Evolutionary conservation across 2,888 invertebrate species (phyloP).

Genomic region (Drosophila buzzatii): DNA sequence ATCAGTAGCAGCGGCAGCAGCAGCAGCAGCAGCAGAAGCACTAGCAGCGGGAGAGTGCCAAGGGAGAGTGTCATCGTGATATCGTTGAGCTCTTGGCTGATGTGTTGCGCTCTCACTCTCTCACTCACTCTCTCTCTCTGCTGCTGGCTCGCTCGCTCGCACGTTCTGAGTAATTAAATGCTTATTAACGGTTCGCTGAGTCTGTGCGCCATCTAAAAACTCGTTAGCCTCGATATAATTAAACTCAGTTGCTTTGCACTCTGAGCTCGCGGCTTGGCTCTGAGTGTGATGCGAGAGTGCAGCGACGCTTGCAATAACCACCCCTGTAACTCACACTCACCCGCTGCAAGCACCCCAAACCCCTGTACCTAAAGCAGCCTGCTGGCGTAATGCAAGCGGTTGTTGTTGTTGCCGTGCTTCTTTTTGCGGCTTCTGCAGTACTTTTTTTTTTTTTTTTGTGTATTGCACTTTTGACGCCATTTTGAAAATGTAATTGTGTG

Average conservation of each 20-base stretch:
- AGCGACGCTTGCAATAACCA: conserved; percentile 41
- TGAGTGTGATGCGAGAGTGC: conserved; percentile 29
- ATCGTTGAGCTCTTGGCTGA: conserved; percentile 40
- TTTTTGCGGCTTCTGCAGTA: conserved; percentile 57
- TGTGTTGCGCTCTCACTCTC: conserved; percentile 18
- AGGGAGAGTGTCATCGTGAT: conserved; percentile 56
- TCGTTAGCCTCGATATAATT: conserved; percentile 79
- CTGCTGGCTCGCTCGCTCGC: conserved; percentile 33
- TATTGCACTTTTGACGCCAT: conserved; percentile 80
- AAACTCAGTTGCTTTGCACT: conserved; percentile 65
- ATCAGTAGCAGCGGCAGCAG: background rate
- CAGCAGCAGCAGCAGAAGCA: conserved; percentile 12
- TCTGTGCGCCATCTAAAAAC: conserved; percentile 71
- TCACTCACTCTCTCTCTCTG: conserved; percentile 4
- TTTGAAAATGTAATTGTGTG: conserved; percentile 80
- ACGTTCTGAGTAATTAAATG: conserved; percentile 82
- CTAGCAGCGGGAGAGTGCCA: conserved; percentile 15
- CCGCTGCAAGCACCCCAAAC: conserved; percentile 7
- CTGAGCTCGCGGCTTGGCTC: conserved; percentile 34
- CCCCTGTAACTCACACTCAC: conserved; percentile 47
- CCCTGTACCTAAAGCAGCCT: background rate
- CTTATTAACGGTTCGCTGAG: conserved; percentile 84
- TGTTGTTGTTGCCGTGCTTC: conserved; percentile 27
- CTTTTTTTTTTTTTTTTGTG: conserved; percentile 23
- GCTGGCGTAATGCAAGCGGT: conserved; percentile 44